Evolutionary conservation across 2,113 vertebrate genomes (phyloP), one percentile per base, ranked within the genome.

Genomic region (Chascanopsetta lugubris): DNA sequence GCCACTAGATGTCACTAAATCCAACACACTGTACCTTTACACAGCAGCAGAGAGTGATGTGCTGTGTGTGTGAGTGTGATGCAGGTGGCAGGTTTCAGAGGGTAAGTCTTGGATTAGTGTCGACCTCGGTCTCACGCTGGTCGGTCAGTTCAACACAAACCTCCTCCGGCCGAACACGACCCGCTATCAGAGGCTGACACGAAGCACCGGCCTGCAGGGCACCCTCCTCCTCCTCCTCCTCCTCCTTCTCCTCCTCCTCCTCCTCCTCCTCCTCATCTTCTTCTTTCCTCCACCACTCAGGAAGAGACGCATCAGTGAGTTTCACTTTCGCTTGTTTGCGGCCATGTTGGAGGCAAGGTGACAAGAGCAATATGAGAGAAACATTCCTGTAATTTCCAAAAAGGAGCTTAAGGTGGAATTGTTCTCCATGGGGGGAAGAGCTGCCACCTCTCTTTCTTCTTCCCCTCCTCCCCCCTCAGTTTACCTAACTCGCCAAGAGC

Each of bases 341-440:
- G 84, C 77, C 70, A 77, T 71, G 82, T 91, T 92, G 86, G 83
- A 87, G 84, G 80, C 82, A 83, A 91, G 86, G 88, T 91, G 90
- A 91, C 89, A 86, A 72, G 82, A 85, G 80, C 68, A 77, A 75
- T 60, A 78, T 61, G 75, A 55, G 72, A 86, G 82, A 89, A 88
- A 84, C 87, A 86, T 86, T 79, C 72, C 60, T 21, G 72, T 76
- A 80, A 85, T 92, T 87, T 88, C 71, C 80, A 29, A 68, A 77
- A 79, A 86, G n/a, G 76, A 85, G 76, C 86, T 89, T 83, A 77
- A 75, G 86, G 88, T 91, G 87, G 74, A 90, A 84, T 75, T 67
- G 66, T 83, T 72, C 71, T 87, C 80, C 27, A 42, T 55, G 46
- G 61, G 64, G n/a, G 45, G 71, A 18, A 47, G 7, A 30, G 61